Conservation (phyloP, 2,797 vertebrate genomes). For the Arctocebus calabarensis region DNA sequence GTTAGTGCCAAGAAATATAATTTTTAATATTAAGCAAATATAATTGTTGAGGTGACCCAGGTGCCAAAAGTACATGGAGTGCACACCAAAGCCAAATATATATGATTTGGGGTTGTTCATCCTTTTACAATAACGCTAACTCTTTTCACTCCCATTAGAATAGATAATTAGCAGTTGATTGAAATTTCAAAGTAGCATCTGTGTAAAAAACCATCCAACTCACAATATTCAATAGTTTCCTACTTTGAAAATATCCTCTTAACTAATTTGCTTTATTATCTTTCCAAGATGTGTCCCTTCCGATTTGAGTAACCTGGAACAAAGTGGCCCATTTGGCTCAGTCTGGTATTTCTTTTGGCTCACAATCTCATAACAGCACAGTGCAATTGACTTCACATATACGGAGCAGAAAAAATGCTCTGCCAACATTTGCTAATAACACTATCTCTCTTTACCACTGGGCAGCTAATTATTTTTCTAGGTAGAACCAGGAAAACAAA, state of each 20-base stretch:
- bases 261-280: constrained; percentile 64
- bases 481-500: not conserved
- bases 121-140: not conserved
- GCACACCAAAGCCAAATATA: not conserved
- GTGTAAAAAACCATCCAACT: constrained; percentile 4
- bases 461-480: constrained; percentile 46
- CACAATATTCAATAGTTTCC: not conserved
- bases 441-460: not conserved
- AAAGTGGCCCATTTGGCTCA: constrained; percentile 58
- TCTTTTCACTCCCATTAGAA: not conserved
- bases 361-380: not conserved
- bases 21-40: constrained; percentile 51
- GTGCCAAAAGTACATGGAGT: not conserved
- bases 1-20: not conserved
- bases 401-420: not conserved
- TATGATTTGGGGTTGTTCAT: not conserved
- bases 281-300: constrained; percentile 66
- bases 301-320: constrained; percentile 60
- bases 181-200: constrained; percentile 47
- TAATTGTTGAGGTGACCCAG: not conserved
- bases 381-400: not conserved
- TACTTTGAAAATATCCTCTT: constrained; percentile 65
- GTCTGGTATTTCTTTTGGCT: constrained; percentile 33
- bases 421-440: constrained; percentile 56
- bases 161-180: constrained; percentile 39